A percentile compares a stretch with the other conserved stretches of the same genome.
Evolutionary conservation across 2,113 vertebrate species (phyloP).

Genomic region (Rutilus rutilus): DNA sequence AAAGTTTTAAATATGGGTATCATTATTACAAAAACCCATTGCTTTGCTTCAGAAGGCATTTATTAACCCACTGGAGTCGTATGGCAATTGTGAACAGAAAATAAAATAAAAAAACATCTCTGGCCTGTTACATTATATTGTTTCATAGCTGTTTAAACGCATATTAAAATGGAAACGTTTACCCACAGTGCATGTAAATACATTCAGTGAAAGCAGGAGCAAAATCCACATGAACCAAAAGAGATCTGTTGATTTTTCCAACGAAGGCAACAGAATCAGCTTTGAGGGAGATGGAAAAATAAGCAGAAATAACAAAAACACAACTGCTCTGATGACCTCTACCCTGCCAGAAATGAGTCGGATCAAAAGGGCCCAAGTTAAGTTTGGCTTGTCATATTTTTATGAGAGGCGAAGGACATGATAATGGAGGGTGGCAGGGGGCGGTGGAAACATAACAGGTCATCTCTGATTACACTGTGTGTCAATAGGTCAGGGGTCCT

Average conservation of each 20-base stretch:
- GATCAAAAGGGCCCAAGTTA: not conserved
- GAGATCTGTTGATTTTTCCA: not conserved
- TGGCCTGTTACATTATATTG: not conserved
- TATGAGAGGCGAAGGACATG: not conserved
- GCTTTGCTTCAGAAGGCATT: too few species aligned
- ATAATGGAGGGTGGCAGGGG: not conserved
- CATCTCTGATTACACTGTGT: slow-evolving; percentile 9
- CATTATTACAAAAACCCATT: too few species aligned
- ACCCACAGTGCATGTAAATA: too few species aligned
- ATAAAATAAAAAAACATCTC: not conserved
- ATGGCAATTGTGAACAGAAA: too few species aligned
- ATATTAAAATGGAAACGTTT: too few species aligned
- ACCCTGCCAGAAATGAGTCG: slow-evolving; percentile 3
- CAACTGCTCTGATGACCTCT: slow-evolving; percentile 11
- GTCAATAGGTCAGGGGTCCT: slow-evolving; percentile 6
- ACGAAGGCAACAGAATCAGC: not conserved
- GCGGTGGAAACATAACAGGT: slow-evolving; percentile 4
- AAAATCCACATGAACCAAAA: not conserved
- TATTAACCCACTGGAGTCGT: too few species aligned
- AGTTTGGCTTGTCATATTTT: not conserved
- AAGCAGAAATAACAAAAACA: not conserved
- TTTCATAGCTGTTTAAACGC: not conserved
- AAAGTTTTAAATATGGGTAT: too few species aligned
- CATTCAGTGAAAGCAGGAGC: not conserved
- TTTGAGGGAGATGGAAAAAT: slow-evolving; percentile 4